These are phyloP conservation scores for Ischnura elegans DNA, from an alignment of 2,888 invertebrate genomes.

Conservation along the genomic window DNA sequence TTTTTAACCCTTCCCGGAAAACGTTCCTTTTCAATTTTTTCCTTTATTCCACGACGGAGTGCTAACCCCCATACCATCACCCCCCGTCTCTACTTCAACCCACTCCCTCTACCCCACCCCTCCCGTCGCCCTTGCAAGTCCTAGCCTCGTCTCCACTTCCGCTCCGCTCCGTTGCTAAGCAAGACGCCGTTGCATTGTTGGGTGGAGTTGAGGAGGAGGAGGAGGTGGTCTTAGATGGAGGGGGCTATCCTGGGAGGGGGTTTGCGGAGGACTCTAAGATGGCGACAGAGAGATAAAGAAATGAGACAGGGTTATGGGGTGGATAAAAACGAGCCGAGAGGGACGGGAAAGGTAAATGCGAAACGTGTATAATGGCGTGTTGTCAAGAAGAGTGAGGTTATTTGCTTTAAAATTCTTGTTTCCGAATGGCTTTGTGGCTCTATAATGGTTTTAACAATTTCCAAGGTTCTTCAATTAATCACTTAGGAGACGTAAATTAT, in stretches of 20 bases:
- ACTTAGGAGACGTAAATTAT: no score
- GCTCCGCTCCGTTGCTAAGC: conserved; percentile 58
- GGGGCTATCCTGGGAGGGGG: background rate
- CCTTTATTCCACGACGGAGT: background rate
- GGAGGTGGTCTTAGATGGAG: background rate
- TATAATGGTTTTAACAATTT: no score
- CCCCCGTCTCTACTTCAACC: background rate
- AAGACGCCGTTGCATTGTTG: conserved; percentile 64
- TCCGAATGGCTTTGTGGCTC: no score
- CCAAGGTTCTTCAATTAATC: no score
- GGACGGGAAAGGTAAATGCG: background rate
- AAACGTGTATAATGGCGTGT: background rate
- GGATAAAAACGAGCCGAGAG: background rate
- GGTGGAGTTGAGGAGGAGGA: conserved; percentile 44
- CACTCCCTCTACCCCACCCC: background rate
- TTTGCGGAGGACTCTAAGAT: background rate
- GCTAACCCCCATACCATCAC: no score
- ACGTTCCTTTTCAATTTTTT: background rate
- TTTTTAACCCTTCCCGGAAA: background rate
- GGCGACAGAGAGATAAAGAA: background rate
- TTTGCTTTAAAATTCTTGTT: no score
- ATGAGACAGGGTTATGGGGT: background rate
- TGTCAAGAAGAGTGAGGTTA: background rate
- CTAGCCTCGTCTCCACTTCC: conserved; percentile 28
- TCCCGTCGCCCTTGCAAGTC: background rate